phyloP scores from a whole-genome alignment of 2,888 invertebrate species.

The Drymonia ruficornis region DNA sequence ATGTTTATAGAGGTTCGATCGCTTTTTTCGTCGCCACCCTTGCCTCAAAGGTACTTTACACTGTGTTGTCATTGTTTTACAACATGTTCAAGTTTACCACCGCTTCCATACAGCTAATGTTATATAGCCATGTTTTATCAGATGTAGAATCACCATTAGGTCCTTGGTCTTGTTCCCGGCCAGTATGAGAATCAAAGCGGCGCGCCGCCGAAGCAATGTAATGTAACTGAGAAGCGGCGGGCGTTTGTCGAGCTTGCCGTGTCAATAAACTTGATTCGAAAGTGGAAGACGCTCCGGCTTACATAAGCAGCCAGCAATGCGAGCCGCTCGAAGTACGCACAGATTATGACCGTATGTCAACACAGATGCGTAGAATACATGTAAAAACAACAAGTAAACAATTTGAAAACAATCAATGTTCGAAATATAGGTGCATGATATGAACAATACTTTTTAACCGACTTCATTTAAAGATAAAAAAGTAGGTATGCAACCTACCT shows the following conservation, averaged over 20 bases:
- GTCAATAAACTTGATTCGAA: conserved; percentile 85
- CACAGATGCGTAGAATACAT: conserved; percentile 15
- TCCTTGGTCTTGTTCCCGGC: conserved; percentile 5
- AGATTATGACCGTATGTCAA: conserved; percentile 45
- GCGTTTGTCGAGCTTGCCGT: conserved; percentile 82
- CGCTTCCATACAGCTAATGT: conserved; percentile 1
- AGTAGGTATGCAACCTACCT: too few relatives aligned
- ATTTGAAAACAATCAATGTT: too few relatives aligned
- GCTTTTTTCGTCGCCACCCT: not conserved
- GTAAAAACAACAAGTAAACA: too few relatives aligned
- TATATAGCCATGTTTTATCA: conserved; percentile 2
- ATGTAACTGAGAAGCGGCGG: conserved; percentile 79
- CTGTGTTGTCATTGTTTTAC: not conserved
- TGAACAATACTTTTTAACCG: too few relatives aligned
- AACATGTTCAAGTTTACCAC: not conserved
- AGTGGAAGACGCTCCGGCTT: conserved; percentile 83
- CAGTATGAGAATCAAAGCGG: conserved; percentile 55
- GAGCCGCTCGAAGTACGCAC: conserved; percentile 56
- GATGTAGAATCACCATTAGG: conserved; percentile 4
- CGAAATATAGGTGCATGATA: too few relatives aligned
- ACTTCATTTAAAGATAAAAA: too few relatives aligned
- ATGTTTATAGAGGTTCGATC: too few relatives aligned
- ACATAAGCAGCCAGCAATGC: conserved; percentile 83
- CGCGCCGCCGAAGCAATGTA: conserved; percentile 53
- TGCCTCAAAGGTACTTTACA: too few relatives aligned